These are phyloP conservation scores for Drosophila nannoptera DNA, from an alignment of 1,140 invertebrate genomes.

Conservation along the genomic window DNA sequence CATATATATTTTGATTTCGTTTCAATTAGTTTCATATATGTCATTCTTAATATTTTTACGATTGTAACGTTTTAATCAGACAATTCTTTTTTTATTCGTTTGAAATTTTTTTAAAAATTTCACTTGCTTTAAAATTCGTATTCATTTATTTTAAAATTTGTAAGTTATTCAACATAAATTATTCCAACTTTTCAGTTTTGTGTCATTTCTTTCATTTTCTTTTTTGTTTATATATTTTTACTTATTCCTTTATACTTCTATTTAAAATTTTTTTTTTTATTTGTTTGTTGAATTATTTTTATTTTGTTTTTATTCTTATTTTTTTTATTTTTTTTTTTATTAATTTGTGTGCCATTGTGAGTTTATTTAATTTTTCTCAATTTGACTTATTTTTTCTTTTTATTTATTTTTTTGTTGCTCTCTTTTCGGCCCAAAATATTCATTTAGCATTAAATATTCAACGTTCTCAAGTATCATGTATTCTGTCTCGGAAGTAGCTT, in stretches of 20 bases:
- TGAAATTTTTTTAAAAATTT: background rate
- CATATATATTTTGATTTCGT: too few relatives aligned
- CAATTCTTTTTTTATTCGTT: background rate
- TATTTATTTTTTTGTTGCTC: background rate
- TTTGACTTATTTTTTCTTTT: constrained; percentile 1
- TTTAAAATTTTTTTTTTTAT: constrained; percentile 1
- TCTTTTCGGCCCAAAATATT: constrained; percentile 1
- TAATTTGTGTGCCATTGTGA: background rate
- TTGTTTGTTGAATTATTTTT: background rate
- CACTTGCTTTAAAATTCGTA: background rate
- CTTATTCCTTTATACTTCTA: background rate
- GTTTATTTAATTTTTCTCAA: background rate
- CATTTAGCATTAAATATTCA: background rate
- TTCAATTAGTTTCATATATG: background rate
- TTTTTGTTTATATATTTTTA: constrained; percentile 14
- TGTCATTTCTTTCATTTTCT: constrained; percentile 8
- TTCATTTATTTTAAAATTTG: background rate
- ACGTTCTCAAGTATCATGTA: too few relatives aligned
- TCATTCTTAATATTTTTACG: background rate
- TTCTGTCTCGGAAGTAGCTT: too few relatives aligned
- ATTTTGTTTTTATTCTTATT: background rate
- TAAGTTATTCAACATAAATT: too few relatives aligned
- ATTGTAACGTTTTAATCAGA: too few relatives aligned
- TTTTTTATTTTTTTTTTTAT: background rate
- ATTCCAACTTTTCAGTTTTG: background rate